Evolutionary conservation across 2,888 invertebrate species (phyloP).

Genomic region (Drosophila kambysellisi): DNA sequence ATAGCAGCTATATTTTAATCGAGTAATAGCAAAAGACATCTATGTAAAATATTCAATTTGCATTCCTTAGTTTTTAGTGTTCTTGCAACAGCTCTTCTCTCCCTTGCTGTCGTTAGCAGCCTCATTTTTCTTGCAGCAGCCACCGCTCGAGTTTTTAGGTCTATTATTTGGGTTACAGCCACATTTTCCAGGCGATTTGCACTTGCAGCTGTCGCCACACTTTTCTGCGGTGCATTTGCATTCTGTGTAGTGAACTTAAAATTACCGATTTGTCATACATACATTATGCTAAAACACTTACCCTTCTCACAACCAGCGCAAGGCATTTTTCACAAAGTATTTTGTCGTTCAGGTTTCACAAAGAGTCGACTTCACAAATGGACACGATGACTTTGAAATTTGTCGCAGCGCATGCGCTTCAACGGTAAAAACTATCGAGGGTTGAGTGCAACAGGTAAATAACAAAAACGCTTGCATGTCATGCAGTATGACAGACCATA

Average conservation of each 20-base stretch:
- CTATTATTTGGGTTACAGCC: conserved; percentile 38
- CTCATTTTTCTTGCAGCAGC: conserved; percentile 41
- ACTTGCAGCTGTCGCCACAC: conserved; percentile 81
- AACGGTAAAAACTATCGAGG: not conserved
- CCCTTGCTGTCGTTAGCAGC: not conserved
- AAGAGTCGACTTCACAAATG: not conserved
- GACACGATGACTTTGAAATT: conserved; percentile 13
- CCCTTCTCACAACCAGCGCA: conserved; percentile 79
- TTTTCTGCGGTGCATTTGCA: conserved; percentile 83
- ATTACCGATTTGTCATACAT: not conserved
- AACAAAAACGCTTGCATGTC: not conserved
- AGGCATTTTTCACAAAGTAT: conserved; percentile 64
- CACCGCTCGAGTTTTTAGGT: conserved; percentile 12
- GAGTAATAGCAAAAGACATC: conserved; percentile 33
- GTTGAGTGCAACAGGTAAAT: conserved; percentile 15
- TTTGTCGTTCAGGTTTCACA: not conserved
- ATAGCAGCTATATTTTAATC: conserved; percentile 35
- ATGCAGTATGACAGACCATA: not conserved
- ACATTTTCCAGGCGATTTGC: conserved; percentile 65
- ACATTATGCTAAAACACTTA: conserved; percentile 9
- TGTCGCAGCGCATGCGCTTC: conserved; percentile 51
- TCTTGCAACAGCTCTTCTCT: conserved; percentile 31
- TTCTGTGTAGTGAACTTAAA: conserved; percentile 52
- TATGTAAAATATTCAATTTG: not conserved
- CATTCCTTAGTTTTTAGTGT: conserved; percentile 30